Conservation (phyloP, 2,113 vertebrate species). For the Neogale vison region DNA sequence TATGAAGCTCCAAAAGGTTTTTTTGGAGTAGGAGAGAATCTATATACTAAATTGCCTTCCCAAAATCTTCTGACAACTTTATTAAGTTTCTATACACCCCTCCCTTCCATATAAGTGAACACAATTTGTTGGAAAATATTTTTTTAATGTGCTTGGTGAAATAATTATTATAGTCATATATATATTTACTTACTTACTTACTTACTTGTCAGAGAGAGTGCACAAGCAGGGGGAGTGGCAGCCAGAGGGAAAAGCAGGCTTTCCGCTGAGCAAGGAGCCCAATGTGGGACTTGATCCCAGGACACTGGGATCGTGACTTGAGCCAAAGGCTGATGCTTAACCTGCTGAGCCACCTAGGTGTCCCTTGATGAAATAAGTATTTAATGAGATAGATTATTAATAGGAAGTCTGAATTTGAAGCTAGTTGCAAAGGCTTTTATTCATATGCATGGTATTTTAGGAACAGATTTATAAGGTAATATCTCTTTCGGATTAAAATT, state of each 20-base stretch:
- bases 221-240: neutral
- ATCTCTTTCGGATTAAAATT: constrained; percentile 36
- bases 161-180: no score
- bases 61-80: neutral
- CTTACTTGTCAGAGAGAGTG: neutral
- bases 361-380: neutral
- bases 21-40: neutral
- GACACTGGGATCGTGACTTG: neutral
- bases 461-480: constrained; percentile 30
- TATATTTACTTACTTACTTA: neutral
- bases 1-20: neutral
- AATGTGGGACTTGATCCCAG: neutral
- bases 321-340: neutral
- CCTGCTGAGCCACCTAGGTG: neutral
- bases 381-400: constrained; percentile 13
- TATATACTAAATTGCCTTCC: constrained; percentile 19
- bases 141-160: neutral
- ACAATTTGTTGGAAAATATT: neutral
- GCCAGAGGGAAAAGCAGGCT: neutral
- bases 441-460: neutral
- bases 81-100: constrained; percentile 19
- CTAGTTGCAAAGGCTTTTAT: neutral
- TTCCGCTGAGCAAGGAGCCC: neutral
- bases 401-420: constrained; percentile 37
- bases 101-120: neutral